A percentile compares a stretch with the other conserved stretches of the same genome.
Conservation (phyloP, 1,140 invertebrate species). For the Gonatopus flavifemur region DNA sequence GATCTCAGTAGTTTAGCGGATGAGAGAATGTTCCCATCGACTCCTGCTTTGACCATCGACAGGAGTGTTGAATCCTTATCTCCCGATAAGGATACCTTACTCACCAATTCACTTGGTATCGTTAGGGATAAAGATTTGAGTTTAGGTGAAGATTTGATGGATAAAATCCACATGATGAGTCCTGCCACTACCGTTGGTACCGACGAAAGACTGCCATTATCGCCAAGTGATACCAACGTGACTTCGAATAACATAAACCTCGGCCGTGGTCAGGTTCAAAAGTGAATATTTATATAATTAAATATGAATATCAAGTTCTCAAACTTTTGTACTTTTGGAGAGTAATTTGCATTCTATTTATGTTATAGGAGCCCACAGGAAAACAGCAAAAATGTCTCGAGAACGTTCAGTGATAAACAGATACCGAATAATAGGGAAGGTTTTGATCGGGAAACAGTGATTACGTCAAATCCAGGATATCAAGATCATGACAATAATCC, state of each 20-base stretch:
- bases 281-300: too few species aligned
- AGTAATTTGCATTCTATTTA: too few species aligned
- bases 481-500: conserved; percentile 9
- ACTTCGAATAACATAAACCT: too few species aligned
- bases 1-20: conserved; percentile 40
- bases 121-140: conserved; percentile 34
- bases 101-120: conserved; percentile 49
- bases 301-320: too few species aligned
- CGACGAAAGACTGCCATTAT: conserved; percentile 16
- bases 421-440: too few species aligned
- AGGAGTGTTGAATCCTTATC: conserved; percentile 37
- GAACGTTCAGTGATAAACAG: too few species aligned
- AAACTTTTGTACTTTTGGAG: too few species aligned
- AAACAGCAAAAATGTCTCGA: too few species aligned
- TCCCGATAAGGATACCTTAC: conserved; percentile 58
- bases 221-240: conserved; percentile 3
- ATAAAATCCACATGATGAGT: conserved; percentile 21
- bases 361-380: too few species aligned
- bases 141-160: conserved; percentile 20
- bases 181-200: conserved; percentile 21
- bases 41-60: conserved; percentile 31
- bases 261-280: too few species aligned
- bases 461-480: conserved; percentile 14
- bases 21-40: conserved; percentile 29
- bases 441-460: not conserved